Base-by-base conservation (phyloP, 1,140 invertebrate species). In the Brachionus plicatilis region DNA sequence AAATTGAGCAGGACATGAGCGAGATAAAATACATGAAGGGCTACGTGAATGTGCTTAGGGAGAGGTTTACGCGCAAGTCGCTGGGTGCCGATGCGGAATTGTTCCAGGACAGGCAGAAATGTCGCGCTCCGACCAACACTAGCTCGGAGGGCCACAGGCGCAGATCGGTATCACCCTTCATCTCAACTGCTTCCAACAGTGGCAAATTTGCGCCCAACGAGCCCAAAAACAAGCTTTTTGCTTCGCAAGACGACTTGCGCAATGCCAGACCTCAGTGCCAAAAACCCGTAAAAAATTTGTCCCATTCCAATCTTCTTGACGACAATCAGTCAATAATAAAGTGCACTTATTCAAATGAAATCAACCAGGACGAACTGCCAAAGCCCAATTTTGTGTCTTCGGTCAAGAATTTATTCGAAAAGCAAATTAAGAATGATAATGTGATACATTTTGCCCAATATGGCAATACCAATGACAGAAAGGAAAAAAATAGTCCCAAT, bases 1-100 rank as follows among this genome's bases (percentile, higher is more conserved):
- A 43, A 43, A 20, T 43, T 43, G 68, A 72, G 14, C 33, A 43
- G 68, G 68, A 76, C 14, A 76, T 76, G 72, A 76, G 72, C 41
- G 79, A 82, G 17, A 65, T 82, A 41, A 82, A 82, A 82, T 82
- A 82, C 27, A 82, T 82, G 79, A 82, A 82, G 17, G 79, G 79
- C 50, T 82, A 82, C 33, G 79, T 82, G 3, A 82, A 82, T 27
- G 79, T 82, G 33, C 29, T 82, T 3, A 82, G 60, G 65, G 79
- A 82, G 20, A 60, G 79, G 33, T 82, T 82, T 29, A 82, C 79
- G 9, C 79, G 79, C n/a, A 60, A 68, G 41, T 82, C 79, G 12
- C 29, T 82, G 6, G 79, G 79, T 5, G 24, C 33, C 17, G 79
- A 82, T 12, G 33, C 20, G 6, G 37, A 82, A 12, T 45, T 29